phyloP scores from a whole-genome alignment of 2,113 vertebrate species.

The Protobothrops mucrosquamatus region DNA sequence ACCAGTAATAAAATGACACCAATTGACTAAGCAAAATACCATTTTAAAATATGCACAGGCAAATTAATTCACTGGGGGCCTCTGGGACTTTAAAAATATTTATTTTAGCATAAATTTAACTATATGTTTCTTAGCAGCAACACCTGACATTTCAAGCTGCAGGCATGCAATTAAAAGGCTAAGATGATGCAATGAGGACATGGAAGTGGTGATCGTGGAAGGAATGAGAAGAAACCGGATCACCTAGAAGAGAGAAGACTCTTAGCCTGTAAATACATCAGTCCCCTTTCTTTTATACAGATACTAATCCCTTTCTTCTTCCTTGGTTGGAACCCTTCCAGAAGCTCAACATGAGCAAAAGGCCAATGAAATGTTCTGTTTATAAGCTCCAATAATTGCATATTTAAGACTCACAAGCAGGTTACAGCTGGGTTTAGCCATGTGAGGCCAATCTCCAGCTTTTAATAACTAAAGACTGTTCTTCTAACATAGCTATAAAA shows the following conservation, averaged over 20 bases:
- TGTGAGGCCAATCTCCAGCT: constrained; percentile 9
- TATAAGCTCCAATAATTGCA: constrained; percentile 23
- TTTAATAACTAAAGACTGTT: constrained; percentile 9
- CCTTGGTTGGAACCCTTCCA: constrained; percentile 1
- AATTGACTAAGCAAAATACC: background rate
- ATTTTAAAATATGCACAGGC: background rate
- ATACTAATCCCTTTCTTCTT: constrained; percentile 12
- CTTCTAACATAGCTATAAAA: background rate
- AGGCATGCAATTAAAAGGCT: background rate
- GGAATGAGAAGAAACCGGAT: background rate
- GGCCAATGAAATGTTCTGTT: constrained; percentile 3
- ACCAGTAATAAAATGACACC: background rate
- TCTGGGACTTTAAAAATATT: background rate
- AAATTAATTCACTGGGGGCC: background rate
- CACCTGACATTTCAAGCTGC: background rate
- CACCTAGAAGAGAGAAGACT: background rate
- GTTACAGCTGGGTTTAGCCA: constrained; percentile 20
- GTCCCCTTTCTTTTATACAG: constrained; percentile 1
- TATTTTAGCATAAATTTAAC: background rate
- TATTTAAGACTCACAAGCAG: constrained; percentile 14
- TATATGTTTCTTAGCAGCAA: background rate
- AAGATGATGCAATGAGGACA: background rate
- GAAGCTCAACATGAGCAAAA: constrained; percentile 14
- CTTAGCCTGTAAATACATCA: background rate
- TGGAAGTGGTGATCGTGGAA: background rate